A percentile compares a stretch with the other conserved stretches of the same genome.
Evolutionary conservation across 1,140 invertebrate genomes (phyloP).

Genomic region (Trissolcus basalis): DNA sequence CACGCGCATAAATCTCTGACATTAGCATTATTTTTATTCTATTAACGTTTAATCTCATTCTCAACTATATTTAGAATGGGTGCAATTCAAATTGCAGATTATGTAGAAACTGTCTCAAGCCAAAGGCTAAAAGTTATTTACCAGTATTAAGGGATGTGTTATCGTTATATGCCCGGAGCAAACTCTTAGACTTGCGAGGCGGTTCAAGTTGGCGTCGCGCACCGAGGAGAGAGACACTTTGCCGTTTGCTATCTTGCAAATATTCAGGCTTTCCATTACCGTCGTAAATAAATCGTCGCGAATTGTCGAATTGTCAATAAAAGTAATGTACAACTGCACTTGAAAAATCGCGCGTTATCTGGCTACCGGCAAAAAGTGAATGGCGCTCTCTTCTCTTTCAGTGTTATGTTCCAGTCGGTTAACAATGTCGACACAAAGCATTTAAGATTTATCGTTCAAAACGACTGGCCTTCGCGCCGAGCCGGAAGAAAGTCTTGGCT

Average conservation of each 20-base stretch:
- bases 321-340: slow-evolving; percentile 15
- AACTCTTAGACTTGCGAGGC: slow-evolving; percentile 18
- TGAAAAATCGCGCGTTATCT: slow-evolving; percentile 21
- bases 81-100: slow-evolving; percentile 36
- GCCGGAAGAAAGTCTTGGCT: slow-evolving; percentile 66
- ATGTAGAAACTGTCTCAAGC: slow-evolving; percentile 31
- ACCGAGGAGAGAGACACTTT: slow-evolving; percentile 3
- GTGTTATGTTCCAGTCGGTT: slow-evolving; percentile 15
- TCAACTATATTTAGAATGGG: slow-evolving; percentile 11
- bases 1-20: neutral
- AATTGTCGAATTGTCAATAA: slow-evolving; percentile 27
- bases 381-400: neutral
- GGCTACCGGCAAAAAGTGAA: slow-evolving; percentile 4
- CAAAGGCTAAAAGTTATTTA: slow-evolving; percentile 33
- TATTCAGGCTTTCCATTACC: neutral
- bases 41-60: neutral
- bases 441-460: slow-evolving; percentile 61
- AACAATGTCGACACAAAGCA: slow-evolving; percentile 28
- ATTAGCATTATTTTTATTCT: neutral
- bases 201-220: slow-evolving; percentile 16
- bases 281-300: slow-evolving; percentile 8
- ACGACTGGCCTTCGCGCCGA: slow-evolving; percentile 33
- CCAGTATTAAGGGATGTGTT: slow-evolving; percentile 39
- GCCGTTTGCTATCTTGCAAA: slow-evolving; percentile 5
- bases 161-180: slow-evolving; percentile 26